phyloP scores from a whole-genome alignment of 2,888 invertebrate genomes.

The Ischnus inquisitorius region DNA sequence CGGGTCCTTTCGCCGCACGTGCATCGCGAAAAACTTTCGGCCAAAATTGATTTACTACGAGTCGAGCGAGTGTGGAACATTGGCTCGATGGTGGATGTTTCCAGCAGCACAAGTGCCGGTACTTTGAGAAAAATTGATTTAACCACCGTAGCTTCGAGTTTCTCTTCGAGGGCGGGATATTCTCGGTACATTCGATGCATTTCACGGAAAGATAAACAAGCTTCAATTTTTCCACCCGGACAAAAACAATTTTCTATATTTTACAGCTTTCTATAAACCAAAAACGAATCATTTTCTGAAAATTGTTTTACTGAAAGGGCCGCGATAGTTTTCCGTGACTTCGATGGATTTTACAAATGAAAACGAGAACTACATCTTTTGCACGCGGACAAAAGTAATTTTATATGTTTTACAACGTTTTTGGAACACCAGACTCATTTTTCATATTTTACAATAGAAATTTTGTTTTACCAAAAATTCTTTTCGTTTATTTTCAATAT shows the following conservation, averaged over 20 bases:
- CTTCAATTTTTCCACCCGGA: neutral
- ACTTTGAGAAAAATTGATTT: constrained; percentile 35
- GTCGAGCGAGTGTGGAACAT: constrained; percentile 22
- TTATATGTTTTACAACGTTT: too few species aligned
- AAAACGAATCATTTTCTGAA: neutral
- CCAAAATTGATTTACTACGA: constrained; percentile 66
- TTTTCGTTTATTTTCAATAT: too few species aligned
- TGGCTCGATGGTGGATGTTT: constrained; percentile 19
- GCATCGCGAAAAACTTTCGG: constrained; percentile 61
- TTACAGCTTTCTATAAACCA: neutral
- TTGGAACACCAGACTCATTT: too few species aligned
- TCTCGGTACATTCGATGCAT: neutral
- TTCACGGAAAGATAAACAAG: neutral
- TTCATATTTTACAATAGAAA: too few species aligned
- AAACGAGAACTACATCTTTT: too few species aligned
- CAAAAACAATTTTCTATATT: neutral
- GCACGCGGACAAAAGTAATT: too few species aligned
- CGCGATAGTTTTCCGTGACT: too few species aligned
- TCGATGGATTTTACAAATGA: too few species aligned
- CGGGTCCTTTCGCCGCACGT: constrained; percentile 49
- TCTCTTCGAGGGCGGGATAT: constrained; percentile 3
- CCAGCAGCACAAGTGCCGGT: neutral
- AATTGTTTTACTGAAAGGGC: too few species aligned
- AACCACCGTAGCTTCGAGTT: constrained; percentile 33
- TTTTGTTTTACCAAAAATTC: too few species aligned